Evolutionary conservation across 35 echinoderm and acorn worm species (phyloP).

Genomic region (Strongylocentrotus purpuratus): DNA sequence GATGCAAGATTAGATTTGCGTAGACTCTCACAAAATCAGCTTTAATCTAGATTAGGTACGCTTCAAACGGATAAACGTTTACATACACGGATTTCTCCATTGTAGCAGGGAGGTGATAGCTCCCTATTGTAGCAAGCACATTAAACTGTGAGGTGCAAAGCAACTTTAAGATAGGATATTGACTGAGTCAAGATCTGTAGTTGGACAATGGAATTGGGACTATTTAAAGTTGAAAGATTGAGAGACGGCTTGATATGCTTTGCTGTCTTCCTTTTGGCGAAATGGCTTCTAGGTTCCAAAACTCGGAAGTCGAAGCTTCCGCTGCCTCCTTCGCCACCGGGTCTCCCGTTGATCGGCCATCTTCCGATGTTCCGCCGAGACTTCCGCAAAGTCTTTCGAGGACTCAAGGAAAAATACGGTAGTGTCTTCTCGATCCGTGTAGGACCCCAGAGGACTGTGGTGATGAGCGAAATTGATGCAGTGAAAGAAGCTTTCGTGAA

Average conservation of each 20-base stretch:
- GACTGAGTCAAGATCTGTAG: too few relatives aligned
- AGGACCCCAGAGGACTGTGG: conserved; percentile 10
- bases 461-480: conserved; percentile 27
- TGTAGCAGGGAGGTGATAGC: too few relatives aligned
- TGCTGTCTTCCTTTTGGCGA: neutral
- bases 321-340: conserved; percentile 44
- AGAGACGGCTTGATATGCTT: neutral
- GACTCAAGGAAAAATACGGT: conserved; percentile 27
- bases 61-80: too few relatives aligned
- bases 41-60: too few relatives aligned
- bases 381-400: conserved; percentile 12
- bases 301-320: neutral
- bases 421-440: conserved; percentile 39
- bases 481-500: conserved; percentile 49
- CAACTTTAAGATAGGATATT: too few relatives aligned
- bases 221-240: neutral
- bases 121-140: too few relatives aligned
- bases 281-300: neutral
- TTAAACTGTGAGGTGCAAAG: too few relatives aligned
- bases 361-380: neutral
- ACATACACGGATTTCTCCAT: too few relatives aligned
- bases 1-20: too few relatives aligned
- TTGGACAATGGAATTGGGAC: neutral
- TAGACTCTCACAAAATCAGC: too few relatives aligned
- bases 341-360: conserved; percentile 39